A percentile compares a stretch with the other conserved stretches of the same genome.
These are phyloP conservation scores for Hemicrepidius hirtus DNA, from an alignment of 2,888 invertebrate genomes.

Conservation along the genomic window DNA sequence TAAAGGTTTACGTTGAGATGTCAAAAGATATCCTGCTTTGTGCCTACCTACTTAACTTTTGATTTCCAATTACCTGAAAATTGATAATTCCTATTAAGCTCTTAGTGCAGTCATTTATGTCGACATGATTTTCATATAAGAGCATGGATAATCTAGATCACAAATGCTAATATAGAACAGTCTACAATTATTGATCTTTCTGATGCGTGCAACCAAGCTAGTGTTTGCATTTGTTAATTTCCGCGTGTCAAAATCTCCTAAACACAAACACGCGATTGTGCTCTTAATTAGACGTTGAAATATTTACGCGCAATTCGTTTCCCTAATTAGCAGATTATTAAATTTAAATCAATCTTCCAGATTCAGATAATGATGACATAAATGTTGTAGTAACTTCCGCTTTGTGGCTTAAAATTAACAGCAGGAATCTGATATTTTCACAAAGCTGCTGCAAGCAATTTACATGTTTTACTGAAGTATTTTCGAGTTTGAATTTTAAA, in stretches of 20 bases:
- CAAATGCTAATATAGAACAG: conserved; percentile 4
- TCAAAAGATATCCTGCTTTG: conserved; percentile 12
- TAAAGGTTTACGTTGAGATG: conserved; percentile 21
- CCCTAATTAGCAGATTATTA: conserved; percentile 41
- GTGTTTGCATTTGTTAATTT: conserved; percentile 46
- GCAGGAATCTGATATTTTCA: too few species aligned
- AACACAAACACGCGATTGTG: conserved; percentile 44
- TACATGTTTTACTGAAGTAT: too few species aligned
- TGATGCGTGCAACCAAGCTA: conserved; percentile 34
- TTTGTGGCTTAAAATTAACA: too few species aligned
- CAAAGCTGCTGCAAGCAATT: too few species aligned
- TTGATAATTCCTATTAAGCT: background rate
- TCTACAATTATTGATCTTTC: conserved; percentile 35
- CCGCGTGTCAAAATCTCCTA: conserved; percentile 42
- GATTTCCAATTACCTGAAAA: background rate
- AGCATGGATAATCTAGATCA: conserved; percentile 19
- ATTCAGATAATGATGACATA: too few species aligned
- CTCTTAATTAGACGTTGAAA: conserved; percentile 45
- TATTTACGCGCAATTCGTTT: conserved; percentile 37
- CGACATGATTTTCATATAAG: conserved; percentile 13
- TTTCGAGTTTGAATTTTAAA: too few species aligned
- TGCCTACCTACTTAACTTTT: background rate
- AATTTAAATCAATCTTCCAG: conserved; percentile 25
- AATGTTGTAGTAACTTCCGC: too few species aligned
- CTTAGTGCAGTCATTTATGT: conserved; percentile 8